Base-by-base conservation (phyloP, 2,797 vertebrate genomes). In the Geotria australis region DNA sequence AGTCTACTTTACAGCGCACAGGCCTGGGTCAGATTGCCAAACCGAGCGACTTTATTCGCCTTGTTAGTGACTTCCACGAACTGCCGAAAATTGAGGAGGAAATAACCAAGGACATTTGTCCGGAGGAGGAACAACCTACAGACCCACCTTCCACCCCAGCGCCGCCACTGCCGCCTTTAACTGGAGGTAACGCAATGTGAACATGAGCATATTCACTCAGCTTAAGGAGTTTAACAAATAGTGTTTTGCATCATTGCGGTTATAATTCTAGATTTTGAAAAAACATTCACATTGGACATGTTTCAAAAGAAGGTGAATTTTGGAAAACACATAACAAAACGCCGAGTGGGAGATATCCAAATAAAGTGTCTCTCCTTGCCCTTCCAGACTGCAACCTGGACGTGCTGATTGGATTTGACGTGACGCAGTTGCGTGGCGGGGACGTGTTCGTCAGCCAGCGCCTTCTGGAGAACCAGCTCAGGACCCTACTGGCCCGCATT, bases 321-420 rank as follows among this genome's bases (percentile, higher is more conserved):
- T 38, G 24, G 5, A 4, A 38, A 38, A 38, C 24, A 38, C 24
- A 38, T 24, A 24, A 38, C 24, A 6, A 38, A 38, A 38, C 38
- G 24, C 4, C 38, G 24, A 38, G 38, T 38, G 24, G 24, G 24
- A 6, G 24, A 38, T 38, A 38, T 38, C 24, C 5, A 38, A 38
- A 5, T 38, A 24, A 38, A 5, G 24, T 38, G 24, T 24, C 5
- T 38, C 24, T 38, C 9, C 15, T 24, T 55, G 51, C 15, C 48
- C 24, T 66, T 61, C 38, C 68, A 98, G 89, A 69, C 2, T 96
- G 89, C 38, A 71, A 70, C 15, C 57, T 95, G 59, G 86, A 94
- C 13, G 79, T 98, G 63, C 75, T 98, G 63, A 68, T 96, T 57
- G 91, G 88, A 46, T 95, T 95, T 2, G 91, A 98, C 48, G 82